These are phyloP conservation scores for Montifringilla adamsi DNA, from an alignment of 2,113 vertebrate species.

Conservation along the genomic window DNA sequence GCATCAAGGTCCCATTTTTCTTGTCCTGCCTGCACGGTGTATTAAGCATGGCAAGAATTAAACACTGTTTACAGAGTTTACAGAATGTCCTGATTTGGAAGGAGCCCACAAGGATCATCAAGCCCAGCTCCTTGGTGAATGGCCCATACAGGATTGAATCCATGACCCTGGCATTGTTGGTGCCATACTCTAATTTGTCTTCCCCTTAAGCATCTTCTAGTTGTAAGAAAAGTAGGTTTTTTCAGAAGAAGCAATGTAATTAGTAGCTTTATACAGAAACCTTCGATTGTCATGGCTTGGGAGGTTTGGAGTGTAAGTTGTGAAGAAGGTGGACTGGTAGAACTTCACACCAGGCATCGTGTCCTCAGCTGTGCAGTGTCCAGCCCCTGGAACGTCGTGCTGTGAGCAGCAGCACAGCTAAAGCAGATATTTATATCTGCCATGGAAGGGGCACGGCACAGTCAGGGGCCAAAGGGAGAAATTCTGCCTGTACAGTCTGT, in stretches of 20 bases:
- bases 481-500: not conserved
- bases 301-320: not conserved
- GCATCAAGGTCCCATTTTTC: accelerated
- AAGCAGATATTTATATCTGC: not conserved
- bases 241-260: not conserved
- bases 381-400: not conserved
- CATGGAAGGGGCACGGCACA: accelerated
- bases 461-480: not conserved
- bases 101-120: not conserved
- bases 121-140: not conserved
- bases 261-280: not conserved
- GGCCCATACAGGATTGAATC: not conserved
- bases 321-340: not conserved
- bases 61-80: not conserved
- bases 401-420: not conserved
- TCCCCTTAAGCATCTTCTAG: not conserved
- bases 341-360: not conserved
- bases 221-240: not conserved
- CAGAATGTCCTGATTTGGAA: not conserved
- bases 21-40: not conserved
- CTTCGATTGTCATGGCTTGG: not conserved
- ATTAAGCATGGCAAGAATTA: not conserved
- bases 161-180: not conserved
- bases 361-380: not conserved
- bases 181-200: not conserved